Conservation (phyloP, 1,140 invertebrate genomes). For the Rhopalosiphum padi region DNA sequence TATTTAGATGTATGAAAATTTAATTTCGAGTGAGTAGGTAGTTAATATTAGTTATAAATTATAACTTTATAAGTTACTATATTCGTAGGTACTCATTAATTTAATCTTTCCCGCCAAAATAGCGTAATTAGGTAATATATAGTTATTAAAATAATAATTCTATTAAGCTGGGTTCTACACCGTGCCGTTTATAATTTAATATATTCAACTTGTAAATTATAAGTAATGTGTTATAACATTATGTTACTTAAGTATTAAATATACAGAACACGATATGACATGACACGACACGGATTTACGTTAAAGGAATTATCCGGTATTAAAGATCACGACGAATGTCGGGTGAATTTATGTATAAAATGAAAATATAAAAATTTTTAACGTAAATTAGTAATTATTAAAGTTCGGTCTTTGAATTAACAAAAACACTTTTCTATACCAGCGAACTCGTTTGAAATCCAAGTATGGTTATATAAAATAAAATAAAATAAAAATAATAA, state of each 20-base stretch:
- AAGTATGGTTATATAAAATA: not conserved
- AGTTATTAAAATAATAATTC: not conserved
- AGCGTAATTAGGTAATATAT: not conserved
- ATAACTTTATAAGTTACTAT: not conserved
- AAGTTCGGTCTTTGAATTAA: not conserved
- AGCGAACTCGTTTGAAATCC: not conserved
- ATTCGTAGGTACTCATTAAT: too few relatives aligned
- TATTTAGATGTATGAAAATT: not conserved
- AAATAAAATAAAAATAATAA: not conserved
- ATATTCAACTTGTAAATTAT: not conserved
- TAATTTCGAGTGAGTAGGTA: not conserved
- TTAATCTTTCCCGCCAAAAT: too few relatives aligned
- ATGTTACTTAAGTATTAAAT: not conserved
- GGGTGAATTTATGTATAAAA: not conserved
- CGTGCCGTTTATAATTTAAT: not conserved
- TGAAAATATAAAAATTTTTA: not conserved
- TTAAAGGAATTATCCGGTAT: not conserved
- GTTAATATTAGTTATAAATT: not conserved
- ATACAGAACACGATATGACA: not conserved
- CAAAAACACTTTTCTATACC: not conserved
- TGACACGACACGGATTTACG: not conserved
- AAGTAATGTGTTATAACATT: not conserved
- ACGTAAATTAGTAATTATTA: not conserved
- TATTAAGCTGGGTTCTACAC: not conserved
- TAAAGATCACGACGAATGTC: not conserved